Percentiles rank a stretch among this genome's conserved stretches.
Conservation (phyloP, 1,140 invertebrate species). For the Neodiprion fabricii region DNA sequence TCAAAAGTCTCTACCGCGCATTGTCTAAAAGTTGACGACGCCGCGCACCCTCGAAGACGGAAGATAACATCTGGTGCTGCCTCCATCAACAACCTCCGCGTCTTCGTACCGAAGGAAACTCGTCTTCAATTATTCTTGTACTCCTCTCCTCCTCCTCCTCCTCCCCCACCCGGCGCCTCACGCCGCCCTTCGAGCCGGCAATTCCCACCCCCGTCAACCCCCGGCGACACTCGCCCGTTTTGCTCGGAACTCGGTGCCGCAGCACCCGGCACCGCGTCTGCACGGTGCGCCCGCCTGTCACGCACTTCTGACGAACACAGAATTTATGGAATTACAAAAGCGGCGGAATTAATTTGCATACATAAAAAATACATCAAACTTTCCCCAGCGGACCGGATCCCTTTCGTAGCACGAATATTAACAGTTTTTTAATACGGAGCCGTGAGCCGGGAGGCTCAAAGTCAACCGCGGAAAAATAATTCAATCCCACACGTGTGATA, state of each 20-base stretch:
- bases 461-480: too few relatives aligned
- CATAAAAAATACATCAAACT: slow-evolving; percentile 44
- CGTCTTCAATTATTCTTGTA: slow-evolving; percentile 60
- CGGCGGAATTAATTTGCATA: slow-evolving; percentile 54
- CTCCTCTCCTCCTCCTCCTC: slow-evolving; percentile 34
- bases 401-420: too few relatives aligned
- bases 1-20: slow-evolving; percentile 51
- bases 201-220: too few relatives aligned
- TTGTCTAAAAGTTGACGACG: slow-evolving; percentile 60
- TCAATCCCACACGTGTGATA: too few relatives aligned
- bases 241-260: not conserved
- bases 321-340: slow-evolving; percentile 55
- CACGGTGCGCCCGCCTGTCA: slow-evolving; percentile 45
- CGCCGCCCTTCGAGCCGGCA: not conserved
- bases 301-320: slow-evolving; percentile 47
- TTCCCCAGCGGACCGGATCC: slow-evolving; percentile 9
- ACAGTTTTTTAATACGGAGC: too few relatives aligned
- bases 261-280: slow-evolving; percentile 46
- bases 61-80: slow-evolving; percentile 59
- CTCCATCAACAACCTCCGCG: slow-evolving; percentile 55
- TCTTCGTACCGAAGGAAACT: slow-evolving; percentile 50
- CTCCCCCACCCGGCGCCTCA: slow-evolving; percentile 33
- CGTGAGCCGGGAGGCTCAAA: too few relatives aligned
- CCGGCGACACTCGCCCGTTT: not conserved
- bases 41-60: slow-evolving; percentile 53